Evolutionary conservation across 2,888 invertebrate species (phyloP).

Genomic region (Tortricodes alternella): DNA sequence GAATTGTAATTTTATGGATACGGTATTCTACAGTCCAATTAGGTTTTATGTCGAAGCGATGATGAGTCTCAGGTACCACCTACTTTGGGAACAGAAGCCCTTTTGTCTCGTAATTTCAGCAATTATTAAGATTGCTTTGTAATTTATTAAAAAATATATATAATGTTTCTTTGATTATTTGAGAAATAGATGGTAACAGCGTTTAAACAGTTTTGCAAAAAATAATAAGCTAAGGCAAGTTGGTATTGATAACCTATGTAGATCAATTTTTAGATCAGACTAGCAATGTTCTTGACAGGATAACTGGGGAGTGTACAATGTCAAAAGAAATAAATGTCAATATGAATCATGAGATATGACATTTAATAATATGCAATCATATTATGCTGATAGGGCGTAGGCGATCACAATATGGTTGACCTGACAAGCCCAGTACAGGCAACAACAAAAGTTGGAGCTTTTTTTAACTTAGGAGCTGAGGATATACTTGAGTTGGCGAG

Average conservation of each 20-base stretch:
- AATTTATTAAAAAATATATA: no score
- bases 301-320: no score
- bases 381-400: constrained; percentile 22
- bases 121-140: background rate
- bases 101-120: background rate
- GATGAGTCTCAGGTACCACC: constrained; percentile 27
- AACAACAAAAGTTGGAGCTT: constrained; percentile 1
- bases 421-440: background rate
- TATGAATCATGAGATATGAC: constrained; percentile 1
- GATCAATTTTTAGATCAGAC: no score
- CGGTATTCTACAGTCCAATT: constrained; percentile 71
- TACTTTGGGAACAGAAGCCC: constrained; percentile 2
- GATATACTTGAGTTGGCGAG: constrained; percentile 11
- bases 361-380: constrained; percentile 12
- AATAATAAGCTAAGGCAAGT: no score
- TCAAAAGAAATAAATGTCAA: constrained; percentile 9
- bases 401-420: constrained; percentile 14
- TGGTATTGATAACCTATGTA: no score
- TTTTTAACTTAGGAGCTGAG: background rate
- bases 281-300: no score
- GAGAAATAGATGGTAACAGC: no score
- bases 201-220: no score
- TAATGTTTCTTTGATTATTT: no score
- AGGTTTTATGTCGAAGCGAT: constrained; percentile 57
- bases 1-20: constrained; percentile 73